Evolutionary conservation across 2,888 invertebrate species (phyloP).

Genomic region (Blastobasis lacticolella): DNA sequence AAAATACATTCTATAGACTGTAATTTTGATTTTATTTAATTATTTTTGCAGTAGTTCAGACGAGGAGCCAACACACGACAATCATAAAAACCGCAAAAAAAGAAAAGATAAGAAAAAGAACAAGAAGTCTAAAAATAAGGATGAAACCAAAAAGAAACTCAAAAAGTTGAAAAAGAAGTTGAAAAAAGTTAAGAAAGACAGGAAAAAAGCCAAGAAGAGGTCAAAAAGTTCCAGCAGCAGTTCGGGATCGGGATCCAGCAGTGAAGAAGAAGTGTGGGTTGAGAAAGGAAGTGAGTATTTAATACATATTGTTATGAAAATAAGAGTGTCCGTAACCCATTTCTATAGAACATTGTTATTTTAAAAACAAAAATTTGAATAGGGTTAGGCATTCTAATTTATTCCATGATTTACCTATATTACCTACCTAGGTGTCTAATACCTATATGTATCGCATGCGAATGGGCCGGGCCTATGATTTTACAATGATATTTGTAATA

Average conservation of each 20-base stretch:
- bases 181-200: constrained; percentile 68
- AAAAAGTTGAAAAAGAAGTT: constrained; percentile 73
- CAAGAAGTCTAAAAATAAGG: constrained; percentile 60
- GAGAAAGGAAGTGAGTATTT: constrained; percentile 74
- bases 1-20: no score
- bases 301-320: not conserved
- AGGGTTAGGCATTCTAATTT: no score
- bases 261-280: constrained; percentile 78
- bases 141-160: constrained; percentile 73
- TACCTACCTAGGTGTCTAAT: no score
- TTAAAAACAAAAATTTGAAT: no score
- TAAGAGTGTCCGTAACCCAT: not conserved
- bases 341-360: no score
- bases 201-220: constrained; percentile 67
- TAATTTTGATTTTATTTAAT: no score
- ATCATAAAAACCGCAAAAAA: constrained; percentile 26
- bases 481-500: no score
- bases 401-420: no score
- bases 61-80: constrained; percentile 52
- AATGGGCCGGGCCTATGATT: no score
- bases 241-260: constrained; percentile 33
- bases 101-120: constrained; percentile 62
- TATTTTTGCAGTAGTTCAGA: constrained; percentile 42
- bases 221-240: constrained; percentile 50
- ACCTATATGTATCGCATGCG: no score